A percentile compares a stretch with the other conserved stretches of the same genome.
Conservation (phyloP, 2,113 vertebrate genomes). For the Acrocephalus kingi region DNA sequence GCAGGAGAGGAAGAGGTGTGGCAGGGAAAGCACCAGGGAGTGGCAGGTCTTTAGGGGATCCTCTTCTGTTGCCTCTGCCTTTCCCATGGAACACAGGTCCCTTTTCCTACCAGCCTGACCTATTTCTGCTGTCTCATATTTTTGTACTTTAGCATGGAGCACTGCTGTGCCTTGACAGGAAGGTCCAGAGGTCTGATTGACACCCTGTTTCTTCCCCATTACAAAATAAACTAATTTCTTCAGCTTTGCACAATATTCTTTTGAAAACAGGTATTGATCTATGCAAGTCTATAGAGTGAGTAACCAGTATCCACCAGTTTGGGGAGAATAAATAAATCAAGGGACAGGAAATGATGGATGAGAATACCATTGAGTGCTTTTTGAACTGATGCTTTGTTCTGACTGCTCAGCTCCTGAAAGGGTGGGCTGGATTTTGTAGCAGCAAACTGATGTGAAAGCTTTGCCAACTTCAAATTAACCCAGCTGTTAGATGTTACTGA, state of each 20-base stretch:
- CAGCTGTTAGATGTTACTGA: not conserved
- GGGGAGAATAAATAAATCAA: constrained; percentile 55
- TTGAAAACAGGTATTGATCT: constrained; percentile 73
- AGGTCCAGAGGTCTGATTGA: constrained; percentile 55
- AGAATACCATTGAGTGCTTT: constrained; percentile 39
- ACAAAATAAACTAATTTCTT: constrained; percentile 76
- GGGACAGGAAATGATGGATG: constrained; percentile 65
- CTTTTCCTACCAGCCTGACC: not conserved
- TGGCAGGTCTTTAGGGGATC: not conserved
- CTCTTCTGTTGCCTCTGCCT: not conserved
- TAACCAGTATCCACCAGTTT: constrained; percentile 71
- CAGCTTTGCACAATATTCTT: constrained; percentile 59
- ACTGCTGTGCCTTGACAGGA: not conserved
- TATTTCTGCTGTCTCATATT: not conserved
- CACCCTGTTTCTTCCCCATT: constrained; percentile 61
- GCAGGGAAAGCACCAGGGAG: not conserved
- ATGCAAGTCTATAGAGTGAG: constrained; percentile 54
- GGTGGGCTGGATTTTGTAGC: constrained; percentile 10
- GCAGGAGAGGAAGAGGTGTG: not conserved
- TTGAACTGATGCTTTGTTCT: constrained; percentile 24
- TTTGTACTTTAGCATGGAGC: not conserved
- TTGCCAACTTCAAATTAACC: not conserved
- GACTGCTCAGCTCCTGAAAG: constrained; percentile 46
- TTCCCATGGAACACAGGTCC: not conserved
- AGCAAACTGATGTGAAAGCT: not conserved